These are phyloP conservation scores for Hyperoplus immaculatus DNA, from an alignment of 2,797 vertebrate genomes.

Conservation along the genomic window DNA sequence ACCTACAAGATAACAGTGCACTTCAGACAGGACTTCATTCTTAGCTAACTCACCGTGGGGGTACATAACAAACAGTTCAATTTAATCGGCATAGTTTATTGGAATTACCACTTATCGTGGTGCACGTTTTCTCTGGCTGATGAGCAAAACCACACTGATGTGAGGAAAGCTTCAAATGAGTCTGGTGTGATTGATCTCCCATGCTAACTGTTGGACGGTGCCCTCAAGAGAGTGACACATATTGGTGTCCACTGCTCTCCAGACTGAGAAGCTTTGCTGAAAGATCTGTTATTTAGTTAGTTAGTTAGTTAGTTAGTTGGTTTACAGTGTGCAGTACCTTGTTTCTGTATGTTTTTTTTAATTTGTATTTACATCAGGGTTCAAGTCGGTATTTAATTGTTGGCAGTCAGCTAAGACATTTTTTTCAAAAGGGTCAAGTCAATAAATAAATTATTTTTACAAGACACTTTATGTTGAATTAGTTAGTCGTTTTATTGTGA, in stretches of 20 bases:
- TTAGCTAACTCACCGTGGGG: neutral
- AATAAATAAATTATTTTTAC: neutral
- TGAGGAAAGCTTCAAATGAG: neutral
- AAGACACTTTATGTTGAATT: neutral
- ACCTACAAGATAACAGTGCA: neutral
- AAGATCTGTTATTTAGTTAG: too few relatives aligned
- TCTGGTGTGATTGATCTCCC: neutral
- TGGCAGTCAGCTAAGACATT: neutral
- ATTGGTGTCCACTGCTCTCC: neutral
- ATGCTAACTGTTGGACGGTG: neutral
- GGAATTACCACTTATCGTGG: neutral
- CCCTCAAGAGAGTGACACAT: neutral
- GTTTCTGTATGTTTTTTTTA: neutral
- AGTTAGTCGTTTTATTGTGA: neutral
- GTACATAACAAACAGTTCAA: neutral
- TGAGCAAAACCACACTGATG: neutral
- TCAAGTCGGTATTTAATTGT: neutral
- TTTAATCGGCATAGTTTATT: neutral
- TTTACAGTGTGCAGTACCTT: neutral
- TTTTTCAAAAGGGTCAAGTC: neutral
- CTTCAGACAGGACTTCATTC: neutral
- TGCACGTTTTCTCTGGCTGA: neutral
- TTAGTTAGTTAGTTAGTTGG: neutral
- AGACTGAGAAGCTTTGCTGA: neutral
- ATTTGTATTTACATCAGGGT: neutral